Percentiles rank a stretch among this genome's conserved stretches.
Evolutionary conservation across 1,140 invertebrate genomes (phyloP).

Genomic region (Temnothorax nylanderi): DNA sequence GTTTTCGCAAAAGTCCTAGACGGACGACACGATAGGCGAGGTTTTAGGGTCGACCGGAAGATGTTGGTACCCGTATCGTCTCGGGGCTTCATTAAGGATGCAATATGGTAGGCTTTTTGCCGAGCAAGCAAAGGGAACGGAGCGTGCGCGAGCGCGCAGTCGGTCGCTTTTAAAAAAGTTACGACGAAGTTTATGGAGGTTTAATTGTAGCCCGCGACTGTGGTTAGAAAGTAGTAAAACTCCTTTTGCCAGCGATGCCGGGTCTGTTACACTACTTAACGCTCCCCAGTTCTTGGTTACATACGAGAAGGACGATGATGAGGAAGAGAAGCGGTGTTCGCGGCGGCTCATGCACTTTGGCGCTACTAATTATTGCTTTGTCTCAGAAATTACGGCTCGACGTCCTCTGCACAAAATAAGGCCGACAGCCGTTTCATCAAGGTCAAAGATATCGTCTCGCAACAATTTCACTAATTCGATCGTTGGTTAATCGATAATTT

Average conservation of each 20-base stretch:
- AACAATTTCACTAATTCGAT: background rate
- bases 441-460: constrained; percentile 40
- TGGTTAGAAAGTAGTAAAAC: constrained; percentile 84
- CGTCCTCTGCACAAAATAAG: constrained; percentile 50
- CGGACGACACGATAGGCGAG: background rate
- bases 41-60: constrained; percentile 71
- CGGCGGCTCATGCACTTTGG: constrained; percentile 66
- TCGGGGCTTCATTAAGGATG: constrained; percentile 79
- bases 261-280: constrained; percentile 74
- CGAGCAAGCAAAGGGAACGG: constrained; percentile 63
- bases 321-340: constrained; percentile 38
- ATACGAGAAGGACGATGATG: constrained; percentile 54
- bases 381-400: constrained; percentile 65
- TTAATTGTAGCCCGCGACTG: constrained; percentile 83
- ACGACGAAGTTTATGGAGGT: constrained; percentile 81
- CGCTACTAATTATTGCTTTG: constrained; percentile 75
- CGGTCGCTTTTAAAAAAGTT: constrained; percentile 81
- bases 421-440: constrained; percentile 58
- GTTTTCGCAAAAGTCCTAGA: constrained; percentile 22
- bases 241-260: constrained; percentile 67
- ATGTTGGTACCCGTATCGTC: constrained; percentile 64
- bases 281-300: constrained; percentile 59
- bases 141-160: constrained; percentile 59
- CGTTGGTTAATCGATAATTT: background rate
- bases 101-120: constrained; percentile 75